Percentiles rank a stretch among this genome's conserved stretches.
These are phyloP conservation scores for Caenorhabditis briggsae DNA, from an alignment of 1,140 invertebrate genomes.

Conservation along the genomic window DNA sequence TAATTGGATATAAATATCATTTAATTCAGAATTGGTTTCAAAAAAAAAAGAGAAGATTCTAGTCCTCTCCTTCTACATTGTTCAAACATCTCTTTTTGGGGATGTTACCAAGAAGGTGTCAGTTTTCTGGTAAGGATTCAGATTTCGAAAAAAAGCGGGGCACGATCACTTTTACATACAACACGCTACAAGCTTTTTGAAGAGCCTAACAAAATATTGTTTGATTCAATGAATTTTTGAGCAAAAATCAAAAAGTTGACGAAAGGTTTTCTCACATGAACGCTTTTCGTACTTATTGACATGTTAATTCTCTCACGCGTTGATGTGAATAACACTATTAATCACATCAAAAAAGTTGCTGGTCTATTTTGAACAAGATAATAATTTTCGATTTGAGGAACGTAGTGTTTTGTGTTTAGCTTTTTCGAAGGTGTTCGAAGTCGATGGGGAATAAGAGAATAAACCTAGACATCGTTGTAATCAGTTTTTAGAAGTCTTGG, in stretches of 20 bases:
- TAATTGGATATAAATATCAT: neutral
- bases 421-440: too few species aligned
- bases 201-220: neutral
- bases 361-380: too few species aligned
- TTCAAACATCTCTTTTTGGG: neutral
- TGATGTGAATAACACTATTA: too few species aligned
- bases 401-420: too few species aligned
- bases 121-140: neutral
- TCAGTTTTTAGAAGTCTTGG: too few species aligned
- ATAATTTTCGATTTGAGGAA: too few species aligned
- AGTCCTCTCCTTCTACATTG: neutral
- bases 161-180: neutral
- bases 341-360: too few species aligned
- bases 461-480: too few species aligned
- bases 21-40: neutral
- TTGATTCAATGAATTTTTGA: conserved; percentile 35
- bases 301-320: neutral
- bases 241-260: neutral
- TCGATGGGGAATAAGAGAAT: too few species aligned
- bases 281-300: neutral
- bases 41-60: neutral
- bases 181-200: neutral
- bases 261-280: neutral
- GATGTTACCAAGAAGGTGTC: conserved; percentile 35
- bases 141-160: neutral